Evolutionary conservation across 2,113 vertebrate genomes (phyloP).

Genomic region (Pithys albifrons): DNA sequence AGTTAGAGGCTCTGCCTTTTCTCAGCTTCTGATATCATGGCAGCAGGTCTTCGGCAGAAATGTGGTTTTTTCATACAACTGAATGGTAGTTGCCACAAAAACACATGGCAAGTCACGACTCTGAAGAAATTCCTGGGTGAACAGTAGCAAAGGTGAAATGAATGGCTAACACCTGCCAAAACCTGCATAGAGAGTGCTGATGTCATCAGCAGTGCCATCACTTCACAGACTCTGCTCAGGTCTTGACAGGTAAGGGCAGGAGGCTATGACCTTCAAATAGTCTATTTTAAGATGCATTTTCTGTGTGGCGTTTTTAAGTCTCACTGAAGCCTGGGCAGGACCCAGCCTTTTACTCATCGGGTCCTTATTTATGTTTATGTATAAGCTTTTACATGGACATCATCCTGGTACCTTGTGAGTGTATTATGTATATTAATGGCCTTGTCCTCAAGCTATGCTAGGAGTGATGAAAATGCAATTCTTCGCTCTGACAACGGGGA

Average conservation of each 20-base stretch:
- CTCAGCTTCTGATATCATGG: conserved; percentile 34
- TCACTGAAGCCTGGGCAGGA: conserved; percentile 56
- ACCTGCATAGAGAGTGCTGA: conserved; percentile 63
- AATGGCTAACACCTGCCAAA: conserved; percentile 66
- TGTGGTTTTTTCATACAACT: conserved; percentile 38
- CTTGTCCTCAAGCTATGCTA: conserved; percentile 42
- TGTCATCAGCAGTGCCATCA: conserved; percentile 67
- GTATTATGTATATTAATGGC: conserved; percentile 65
- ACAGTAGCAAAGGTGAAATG: conserved; percentile 65
- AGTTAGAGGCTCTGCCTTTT: conserved; percentile 59
- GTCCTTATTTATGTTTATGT: conserved; percentile 69
- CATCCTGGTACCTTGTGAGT: conserved; percentile 26
- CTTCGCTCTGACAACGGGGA: not conserved
- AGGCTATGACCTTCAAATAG: conserved; percentile 62
- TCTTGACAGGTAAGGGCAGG: conserved; percentile 64
- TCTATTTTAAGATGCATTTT: conserved; percentile 69
- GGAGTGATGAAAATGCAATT: conserved; percentile 16
- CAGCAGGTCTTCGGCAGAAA: conserved; percentile 45
- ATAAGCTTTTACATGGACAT: conserved; percentile 59
- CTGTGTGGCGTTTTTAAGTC: conserved; percentile 50
- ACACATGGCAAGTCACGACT: conserved; percentile 61
- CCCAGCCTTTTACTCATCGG: conserved; percentile 54
- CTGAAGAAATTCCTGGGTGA: conserved; percentile 70
- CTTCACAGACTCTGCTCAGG: conserved; percentile 13
- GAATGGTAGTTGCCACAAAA: conserved; percentile 49